Evolutionary conservation across 1,140 invertebrate genomes (phyloP), one percentile per base, ranked within the genome.

Genomic region (Drosophila grimshawi): DNA sequence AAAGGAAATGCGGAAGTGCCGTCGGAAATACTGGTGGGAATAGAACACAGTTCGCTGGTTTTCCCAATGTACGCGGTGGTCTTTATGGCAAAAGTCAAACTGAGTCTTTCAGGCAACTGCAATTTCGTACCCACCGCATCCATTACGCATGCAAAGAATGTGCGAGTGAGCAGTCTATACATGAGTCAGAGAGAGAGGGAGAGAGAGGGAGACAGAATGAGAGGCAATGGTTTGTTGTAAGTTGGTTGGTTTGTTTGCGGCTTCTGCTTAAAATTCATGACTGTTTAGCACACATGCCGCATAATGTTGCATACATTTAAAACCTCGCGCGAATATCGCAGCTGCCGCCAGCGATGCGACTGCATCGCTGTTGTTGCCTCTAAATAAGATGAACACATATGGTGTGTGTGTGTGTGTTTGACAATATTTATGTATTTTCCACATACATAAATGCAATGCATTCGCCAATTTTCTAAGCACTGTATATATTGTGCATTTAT

Each of bases 221-320:
- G 35, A 3, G 61, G 6, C 10, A 46, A 19, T 48, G 30, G 43
- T 45, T 43, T 29, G 7, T 43, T 48, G 59, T 19, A 19, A 19
- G 41, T 39, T 67, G 30, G 46, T 7, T 27, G 48, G 41, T 33
- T 73, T 68, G 64, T 60, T 73, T 73, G 57, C 45, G 72, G 56
- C 49, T 72, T 74, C 85, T 89, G 85, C 74, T 89, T 89, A 81
- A 85, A 89, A 89, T 89, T 89, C 85, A 89, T 89, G 85, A 89
- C 85, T 89, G 85, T 85, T 89, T 89, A 81, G 85, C 66, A 82
- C 85, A 89, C 85, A 89, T 89, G 85, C 86, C 78, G 85, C 86
- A 89, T 89, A 89, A 89, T 89, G 80, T 89, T 78, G 85, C 85
- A 89, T 89, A 68, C 81, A 89, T 79, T 88, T 85, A 43, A 30